Percentiles rank a stretch among this genome's conserved stretches.
Conservation (phyloP, 2,888 invertebrate genomes). For the Pinctada fucata region DNA sequence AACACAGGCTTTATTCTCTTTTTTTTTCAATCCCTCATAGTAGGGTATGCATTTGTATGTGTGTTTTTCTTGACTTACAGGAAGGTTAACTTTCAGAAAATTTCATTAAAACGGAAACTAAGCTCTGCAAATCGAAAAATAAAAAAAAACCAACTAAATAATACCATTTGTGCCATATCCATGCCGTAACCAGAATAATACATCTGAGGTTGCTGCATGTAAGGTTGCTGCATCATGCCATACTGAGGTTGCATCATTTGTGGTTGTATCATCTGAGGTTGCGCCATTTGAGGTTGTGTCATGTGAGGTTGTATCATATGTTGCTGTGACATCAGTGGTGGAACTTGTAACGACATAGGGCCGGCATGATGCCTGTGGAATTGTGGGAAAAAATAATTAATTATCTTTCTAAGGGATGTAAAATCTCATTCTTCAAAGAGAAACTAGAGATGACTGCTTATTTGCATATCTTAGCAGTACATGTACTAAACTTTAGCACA, state of each 20-base stretch:
- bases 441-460: background rate
- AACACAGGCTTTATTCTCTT: no score
- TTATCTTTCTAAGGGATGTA: background rate
- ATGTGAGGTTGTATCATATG: conserved; percentile 20
- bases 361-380: conserved; percentile 26
- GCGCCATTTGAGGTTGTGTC: conserved; percentile 28
- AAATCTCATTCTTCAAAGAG: background rate
- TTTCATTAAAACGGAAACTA: no score
- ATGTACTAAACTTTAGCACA: no score
- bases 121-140: no score
- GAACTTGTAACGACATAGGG: conserved; percentile 40
- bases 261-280: conserved; percentile 23
- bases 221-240: conserved; percentile 18
- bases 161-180: conserved; percentile 39
- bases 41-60: no score
- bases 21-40: no score
- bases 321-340: conserved; percentile 37
- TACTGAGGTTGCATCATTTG: conserved; percentile 36
- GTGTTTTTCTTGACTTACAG: no score
- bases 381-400: background rate
- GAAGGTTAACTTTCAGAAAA: no score
- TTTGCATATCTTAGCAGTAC: no score
- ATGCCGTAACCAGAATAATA: conserved; percentile 40
- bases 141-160: no score
- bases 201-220: conserved; percentile 22